phyloP scores from a whole-genome alignment of 2,113 vertebrate species.

The Glaucomys volans region DNA sequence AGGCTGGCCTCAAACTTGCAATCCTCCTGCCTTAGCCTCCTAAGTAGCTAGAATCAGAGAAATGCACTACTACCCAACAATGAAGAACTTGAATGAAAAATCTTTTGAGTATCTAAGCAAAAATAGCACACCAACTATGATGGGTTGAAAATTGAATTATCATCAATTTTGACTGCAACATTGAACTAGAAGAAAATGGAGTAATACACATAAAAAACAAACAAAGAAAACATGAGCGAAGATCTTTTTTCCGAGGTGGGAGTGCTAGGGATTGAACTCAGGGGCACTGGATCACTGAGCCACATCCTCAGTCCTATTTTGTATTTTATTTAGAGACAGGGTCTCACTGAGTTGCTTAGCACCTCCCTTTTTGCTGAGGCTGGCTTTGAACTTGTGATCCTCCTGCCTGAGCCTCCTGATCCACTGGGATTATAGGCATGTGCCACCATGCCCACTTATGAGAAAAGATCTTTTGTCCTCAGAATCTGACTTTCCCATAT shows the following conservation, averaged over 20 bases:
- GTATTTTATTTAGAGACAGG: too few relatives aligned
- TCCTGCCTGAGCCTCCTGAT: too few relatives aligned
- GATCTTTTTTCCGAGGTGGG: neutral
- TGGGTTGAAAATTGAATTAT: neutral
- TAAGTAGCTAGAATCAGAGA: neutral
- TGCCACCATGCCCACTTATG: neutral
- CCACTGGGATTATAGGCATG: too few relatives aligned
- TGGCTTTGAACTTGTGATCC: too few relatives aligned
- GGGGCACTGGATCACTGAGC: too few relatives aligned
- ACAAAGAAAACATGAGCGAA: constrained; percentile 20
- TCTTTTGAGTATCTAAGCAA: constrained; percentile 1
- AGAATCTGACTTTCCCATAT: constrained; percentile 14
- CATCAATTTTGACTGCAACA: neutral
- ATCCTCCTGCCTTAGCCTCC: neutral
- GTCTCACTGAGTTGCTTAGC: too few relatives aligned
- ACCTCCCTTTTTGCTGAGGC: too few relatives aligned
- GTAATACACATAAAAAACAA: neutral
- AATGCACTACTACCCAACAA: neutral
- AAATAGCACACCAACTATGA: neutral
- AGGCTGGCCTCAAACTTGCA: neutral
- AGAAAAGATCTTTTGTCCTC: neutral
- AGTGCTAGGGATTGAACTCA: too few relatives aligned
- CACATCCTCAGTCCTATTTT: too few relatives aligned
- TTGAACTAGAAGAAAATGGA: constrained; percentile 35
- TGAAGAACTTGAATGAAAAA: constrained; percentile 11